A percentile compares a stretch with the other conserved stretches of the same genome.
Evolutionary conservation across 2,797 vertebrate species (phyloP).

Genomic region (Acanthiza pusilla): DNA sequence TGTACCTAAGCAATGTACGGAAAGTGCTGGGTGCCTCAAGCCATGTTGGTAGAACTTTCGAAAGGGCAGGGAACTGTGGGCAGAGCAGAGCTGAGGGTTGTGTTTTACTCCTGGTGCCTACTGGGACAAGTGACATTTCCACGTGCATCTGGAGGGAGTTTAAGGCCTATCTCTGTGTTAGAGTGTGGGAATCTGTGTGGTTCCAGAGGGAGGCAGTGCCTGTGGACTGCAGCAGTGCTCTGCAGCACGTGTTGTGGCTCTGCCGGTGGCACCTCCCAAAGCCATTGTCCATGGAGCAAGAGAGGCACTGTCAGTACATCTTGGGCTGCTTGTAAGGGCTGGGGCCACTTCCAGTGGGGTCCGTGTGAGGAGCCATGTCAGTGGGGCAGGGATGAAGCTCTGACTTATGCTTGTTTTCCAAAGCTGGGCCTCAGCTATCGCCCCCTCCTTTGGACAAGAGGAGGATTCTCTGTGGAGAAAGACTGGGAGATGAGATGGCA

Average conservation of each 20-base stretch:
- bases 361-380: neutral
- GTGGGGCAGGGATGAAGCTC: neutral
- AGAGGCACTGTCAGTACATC: neutral
- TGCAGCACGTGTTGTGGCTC: neutral
- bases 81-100: neutral
- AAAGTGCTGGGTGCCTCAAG: neutral
- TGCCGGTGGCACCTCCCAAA: neutral
- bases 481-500: neutral
- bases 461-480: neutral
- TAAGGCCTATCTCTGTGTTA: neutral
- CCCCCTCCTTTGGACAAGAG: neutral
- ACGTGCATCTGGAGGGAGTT: neutral
- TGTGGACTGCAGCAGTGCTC: neutral
- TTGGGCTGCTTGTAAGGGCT: neutral
- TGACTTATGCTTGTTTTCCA: neutral
- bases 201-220: neutral
- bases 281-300: rapidly evolving
- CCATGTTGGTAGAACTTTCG: neutral
- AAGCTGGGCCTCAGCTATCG: neutral
- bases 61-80: neutral
- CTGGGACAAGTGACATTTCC: neutral
- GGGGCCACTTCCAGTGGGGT: neutral
- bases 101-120: neutral
- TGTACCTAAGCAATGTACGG: rapidly evolving
- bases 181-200: neutral